A percentile compares a stretch with the other conserved stretches of the same genome.
Evolutionary conservation across 2,113 vertebrate species (phyloP).

Genomic region (Hydrochoerus hydrochaeris): DNA sequence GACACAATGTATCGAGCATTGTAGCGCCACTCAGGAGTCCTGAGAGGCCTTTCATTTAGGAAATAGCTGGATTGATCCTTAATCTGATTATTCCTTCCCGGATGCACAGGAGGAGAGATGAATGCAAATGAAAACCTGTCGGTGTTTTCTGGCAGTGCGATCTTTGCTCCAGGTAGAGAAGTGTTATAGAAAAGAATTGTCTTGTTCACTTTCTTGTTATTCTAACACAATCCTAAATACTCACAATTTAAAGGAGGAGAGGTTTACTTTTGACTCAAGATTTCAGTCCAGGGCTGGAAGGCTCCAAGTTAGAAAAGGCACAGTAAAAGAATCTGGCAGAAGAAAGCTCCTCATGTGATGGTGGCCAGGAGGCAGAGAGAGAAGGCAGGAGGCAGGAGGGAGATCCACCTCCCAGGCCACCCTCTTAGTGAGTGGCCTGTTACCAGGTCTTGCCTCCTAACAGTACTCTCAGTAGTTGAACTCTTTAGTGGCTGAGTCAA

Average conservation of each 20-base stretch:
- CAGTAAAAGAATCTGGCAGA: background rate
- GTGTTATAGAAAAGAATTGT: background rate
- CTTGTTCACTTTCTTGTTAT: background rate
- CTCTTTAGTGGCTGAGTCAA: background rate
- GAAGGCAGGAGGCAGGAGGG: background rate
- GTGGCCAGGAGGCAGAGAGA: background rate
- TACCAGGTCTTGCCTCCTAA: too few species aligned
- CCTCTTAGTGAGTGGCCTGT: background rate
- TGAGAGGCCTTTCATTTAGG: background rate
- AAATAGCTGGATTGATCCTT: background rate
- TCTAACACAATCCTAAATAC: background rate
- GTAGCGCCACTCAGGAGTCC: background rate
- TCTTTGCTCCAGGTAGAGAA: background rate
- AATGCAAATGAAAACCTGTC: background rate
- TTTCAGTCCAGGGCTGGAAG: background rate
- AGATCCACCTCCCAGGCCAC: background rate
- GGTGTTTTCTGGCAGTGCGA: rapidly evolving
- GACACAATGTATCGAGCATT: background rate
- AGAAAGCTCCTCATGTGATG: background rate
- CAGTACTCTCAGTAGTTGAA: background rate
- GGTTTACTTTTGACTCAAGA: background rate
- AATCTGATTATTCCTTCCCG: background rate
- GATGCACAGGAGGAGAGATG: background rate
- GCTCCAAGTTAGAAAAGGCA: background rate
- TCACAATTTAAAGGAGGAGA: background rate